Evolutionary conservation across 2,888 invertebrate genomes (phyloP).

Genomic region (Cataglyphis cursor): DNA sequence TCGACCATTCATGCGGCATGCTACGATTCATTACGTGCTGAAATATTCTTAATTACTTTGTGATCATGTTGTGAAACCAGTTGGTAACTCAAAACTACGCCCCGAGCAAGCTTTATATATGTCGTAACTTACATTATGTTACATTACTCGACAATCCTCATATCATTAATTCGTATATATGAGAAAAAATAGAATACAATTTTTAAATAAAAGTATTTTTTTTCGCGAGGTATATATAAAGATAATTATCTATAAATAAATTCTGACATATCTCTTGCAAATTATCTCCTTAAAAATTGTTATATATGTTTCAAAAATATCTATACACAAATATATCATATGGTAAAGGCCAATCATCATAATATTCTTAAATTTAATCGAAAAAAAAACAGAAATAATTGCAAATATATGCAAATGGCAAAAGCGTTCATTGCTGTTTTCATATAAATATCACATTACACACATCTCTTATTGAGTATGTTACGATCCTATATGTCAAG

Average conservation of each 20-base stretch:
- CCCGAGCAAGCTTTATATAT: constrained; percentile 28
- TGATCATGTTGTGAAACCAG: constrained; percentile 45
- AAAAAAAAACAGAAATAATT: not conserved
- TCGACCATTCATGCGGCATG: constrained; percentile 30
- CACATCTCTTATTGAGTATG: constrained; percentile 16
- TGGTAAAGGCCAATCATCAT: not conserved
- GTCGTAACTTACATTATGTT: constrained; percentile 38
- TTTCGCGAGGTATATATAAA: not conserved
- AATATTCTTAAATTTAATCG: not conserved
- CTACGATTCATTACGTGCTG: constrained; percentile 61
- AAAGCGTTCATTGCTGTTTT: constrained; percentile 16
- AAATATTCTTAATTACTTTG: constrained; percentile 66
- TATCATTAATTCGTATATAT: constrained; percentile 2
- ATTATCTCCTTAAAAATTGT: not conserved
- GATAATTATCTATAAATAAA: not conserved
- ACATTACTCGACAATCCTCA: constrained; percentile 21
- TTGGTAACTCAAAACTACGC: constrained; percentile 54
- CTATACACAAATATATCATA: not conserved
- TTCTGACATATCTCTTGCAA: not conserved
- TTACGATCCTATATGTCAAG: constrained; percentile 35
- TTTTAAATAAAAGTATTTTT: not conserved
- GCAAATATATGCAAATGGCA: not conserved
- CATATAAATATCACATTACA: constrained; percentile 23
- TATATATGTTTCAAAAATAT: not conserved
- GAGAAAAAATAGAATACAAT: not conserved